Evolutionary conservation across 2,888 invertebrate genomes (phyloP).

Genomic region (Celastrina argiolus): DNA sequence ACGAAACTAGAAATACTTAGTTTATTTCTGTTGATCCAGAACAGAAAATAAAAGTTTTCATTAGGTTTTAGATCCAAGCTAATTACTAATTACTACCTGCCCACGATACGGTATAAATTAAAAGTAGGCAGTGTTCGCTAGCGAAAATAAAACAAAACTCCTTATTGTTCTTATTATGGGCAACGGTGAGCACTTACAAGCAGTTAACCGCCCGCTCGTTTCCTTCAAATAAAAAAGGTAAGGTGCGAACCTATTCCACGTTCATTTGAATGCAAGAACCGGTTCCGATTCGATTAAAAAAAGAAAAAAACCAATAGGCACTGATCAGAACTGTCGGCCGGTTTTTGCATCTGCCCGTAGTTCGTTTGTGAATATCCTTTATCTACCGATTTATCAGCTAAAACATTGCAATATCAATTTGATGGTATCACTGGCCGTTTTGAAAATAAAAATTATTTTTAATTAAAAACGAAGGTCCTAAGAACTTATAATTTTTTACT

Average conservation of each 20-base stretch:
- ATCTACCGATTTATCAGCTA: constrained; percentile 22
- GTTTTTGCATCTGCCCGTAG: constrained; percentile 38
- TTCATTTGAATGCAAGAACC: constrained; percentile 60
- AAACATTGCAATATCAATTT: constrained; percentile 20
- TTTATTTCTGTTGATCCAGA: background rate
- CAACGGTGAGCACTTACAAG: constrained; percentile 21
- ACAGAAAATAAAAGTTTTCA: background rate
- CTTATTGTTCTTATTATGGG: constrained; percentile 20
- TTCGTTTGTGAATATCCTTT: constrained; percentile 22
- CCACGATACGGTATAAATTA: constrained; percentile 1
- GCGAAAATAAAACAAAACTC: background rate
- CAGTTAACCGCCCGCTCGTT: constrained; percentile 19
- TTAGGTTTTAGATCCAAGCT: background rate
- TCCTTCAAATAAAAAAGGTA: constrained; percentile 22
- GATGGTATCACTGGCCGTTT: constrained; percentile 12
- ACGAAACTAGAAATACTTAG: background rate
- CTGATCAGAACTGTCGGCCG: constrained; percentile 49
- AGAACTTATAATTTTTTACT: background rate
- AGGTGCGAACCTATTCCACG: constrained; percentile 53
- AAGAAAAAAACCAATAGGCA: constrained; percentile 42
- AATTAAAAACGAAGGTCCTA: constrained; percentile 1
- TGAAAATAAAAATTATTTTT: constrained; percentile 1
- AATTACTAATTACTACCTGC: background rate
- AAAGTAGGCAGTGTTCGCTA: background rate
- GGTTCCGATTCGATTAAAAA: constrained; percentile 50